phyloP scores from a whole-genome alignment of 2,113 vertebrate species.

The Rhadina sibilatrix region DNA sequence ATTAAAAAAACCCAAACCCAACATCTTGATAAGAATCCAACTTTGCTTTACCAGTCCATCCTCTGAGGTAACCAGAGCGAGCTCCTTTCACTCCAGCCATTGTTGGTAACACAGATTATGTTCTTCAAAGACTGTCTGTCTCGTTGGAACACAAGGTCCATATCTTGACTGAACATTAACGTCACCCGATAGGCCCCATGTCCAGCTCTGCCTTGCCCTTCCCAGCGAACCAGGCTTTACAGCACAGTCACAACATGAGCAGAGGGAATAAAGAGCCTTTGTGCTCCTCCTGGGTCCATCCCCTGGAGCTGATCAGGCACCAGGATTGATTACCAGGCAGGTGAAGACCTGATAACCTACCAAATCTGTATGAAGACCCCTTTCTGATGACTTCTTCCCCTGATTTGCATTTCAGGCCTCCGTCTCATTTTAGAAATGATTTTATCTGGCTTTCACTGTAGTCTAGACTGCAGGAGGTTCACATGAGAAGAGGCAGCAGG shows the following conservation, averaged over 20 bases:
- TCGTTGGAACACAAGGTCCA: slow-evolving; percentile 60
- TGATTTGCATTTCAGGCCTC: slow-evolving; percentile 40
- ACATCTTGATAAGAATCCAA: slow-evolving; percentile 64
- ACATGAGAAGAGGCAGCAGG: neutral
- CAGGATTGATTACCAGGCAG: slow-evolving; percentile 58
- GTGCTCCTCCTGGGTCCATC: slow-evolving; percentile 56
- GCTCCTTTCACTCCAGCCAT: slow-evolving; percentile 62
- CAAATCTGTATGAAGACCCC: neutral
- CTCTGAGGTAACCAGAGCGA: slow-evolving; percentile 62
- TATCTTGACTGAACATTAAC: slow-evolving; percentile 69
- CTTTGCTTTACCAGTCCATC: slow-evolving; percentile 49
- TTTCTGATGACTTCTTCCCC: neutral
- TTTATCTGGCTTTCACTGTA: slow-evolving; percentile 32
- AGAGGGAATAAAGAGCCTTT: slow-evolving; percentile 68
- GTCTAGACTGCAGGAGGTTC: slow-evolving; percentile 3
- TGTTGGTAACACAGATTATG: slow-evolving; percentile 65
- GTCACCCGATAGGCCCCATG: slow-evolving; percentile 71
- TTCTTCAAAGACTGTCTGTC: slow-evolving; percentile 72
- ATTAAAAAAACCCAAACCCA: slow-evolving; percentile 15
- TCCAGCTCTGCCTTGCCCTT: slow-evolving; percentile 65
- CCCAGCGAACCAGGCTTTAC: slow-evolving; percentile 2
- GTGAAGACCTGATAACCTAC: slow-evolving; percentile 59
- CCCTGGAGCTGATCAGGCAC: slow-evolving; percentile 48
- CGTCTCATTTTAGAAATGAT: neutral
- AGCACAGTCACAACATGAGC: neutral